Evolutionary conservation across 2,113 vertebrate genomes (phyloP).

Genomic region (Oreocharis arfaki): DNA sequence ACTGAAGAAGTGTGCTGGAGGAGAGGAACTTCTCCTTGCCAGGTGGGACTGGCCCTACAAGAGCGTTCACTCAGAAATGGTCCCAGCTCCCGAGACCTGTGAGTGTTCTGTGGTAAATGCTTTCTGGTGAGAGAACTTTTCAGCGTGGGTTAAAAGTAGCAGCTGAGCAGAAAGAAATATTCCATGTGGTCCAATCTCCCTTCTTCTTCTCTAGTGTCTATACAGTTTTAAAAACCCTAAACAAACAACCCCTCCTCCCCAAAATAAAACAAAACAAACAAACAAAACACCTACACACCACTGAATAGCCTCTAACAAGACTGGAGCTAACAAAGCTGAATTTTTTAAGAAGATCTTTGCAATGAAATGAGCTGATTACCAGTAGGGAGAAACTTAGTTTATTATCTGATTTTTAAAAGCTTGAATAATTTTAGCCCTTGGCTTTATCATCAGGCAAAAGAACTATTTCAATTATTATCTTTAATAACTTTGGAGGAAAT

Average conservation of each 20-base stretch:
- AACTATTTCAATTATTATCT: slow-evolving; percentile 26
- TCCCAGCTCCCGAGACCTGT: neutral
- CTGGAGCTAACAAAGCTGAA: slow-evolving; percentile 58
- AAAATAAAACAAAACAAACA: neutral
- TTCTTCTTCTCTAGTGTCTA: neutral
- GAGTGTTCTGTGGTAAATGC: neutral
- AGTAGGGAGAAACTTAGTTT: slow-evolving; percentile 52
- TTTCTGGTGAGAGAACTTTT: neutral
- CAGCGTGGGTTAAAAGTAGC: neutral
- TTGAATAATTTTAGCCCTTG: slow-evolving; percentile 50
- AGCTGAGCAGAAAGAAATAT: neutral
- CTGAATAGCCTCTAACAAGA: slow-evolving; percentile 38
- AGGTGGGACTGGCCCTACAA: neutral
- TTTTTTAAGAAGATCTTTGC: slow-evolving; percentile 55
- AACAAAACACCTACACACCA: neutral
- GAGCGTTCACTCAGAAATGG: rapidly evolving
- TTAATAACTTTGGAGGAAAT: slow-evolving; percentile 59
- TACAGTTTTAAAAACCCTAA: neutral
- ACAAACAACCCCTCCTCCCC: neutral
- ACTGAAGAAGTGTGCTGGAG: neutral
- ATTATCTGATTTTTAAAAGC: slow-evolving; percentile 60
- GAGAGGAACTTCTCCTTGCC: neutral
- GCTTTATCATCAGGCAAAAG: slow-evolving; percentile 40
- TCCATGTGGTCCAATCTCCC: neutral
- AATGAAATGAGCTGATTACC: slow-evolving; percentile 61